Evolutionary conservation across 2,888 invertebrate genomes (phyloP), one percentile per base, ranked within the genome.

Genomic region (Chloroclystis v-ata): DNA sequence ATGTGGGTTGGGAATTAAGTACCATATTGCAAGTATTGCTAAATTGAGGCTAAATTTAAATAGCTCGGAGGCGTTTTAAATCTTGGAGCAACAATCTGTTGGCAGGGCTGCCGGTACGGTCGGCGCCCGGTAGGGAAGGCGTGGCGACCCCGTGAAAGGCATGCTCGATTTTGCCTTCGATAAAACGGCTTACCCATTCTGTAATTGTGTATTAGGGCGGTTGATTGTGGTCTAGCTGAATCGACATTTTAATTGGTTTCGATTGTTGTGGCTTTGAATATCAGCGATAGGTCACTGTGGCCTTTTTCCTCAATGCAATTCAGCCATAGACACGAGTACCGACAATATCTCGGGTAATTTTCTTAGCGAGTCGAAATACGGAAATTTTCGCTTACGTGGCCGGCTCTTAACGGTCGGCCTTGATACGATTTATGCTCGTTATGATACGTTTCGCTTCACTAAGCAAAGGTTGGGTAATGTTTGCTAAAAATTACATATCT

Each of bases 71-170:
- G 54, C 62, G 57, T 57, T 56, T 53, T 53, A 25, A 61, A 61
- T 54, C 52, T 49, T 59, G 33, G 54, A 60, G 59, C 65, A 67
- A 67, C 61, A 52, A 55, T 43, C 58, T 54, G 63, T 64, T 62
- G 60, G 45, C 41, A 30, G 48, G 46, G 41, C 46, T 35, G 39
- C 40, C 25, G 40, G 59, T 60, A 32, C 28, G 11, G 69, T 65
- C 28, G 30, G 71, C 65, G 73, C 71, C 67, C 65, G 67, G 66
- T 68, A 65, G 78, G 67, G 66, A 67, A 65, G 78, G 76, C 68
- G 74, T 69, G 74, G 59, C 59, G 71, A 67, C 69, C 59, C 70
- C 63, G 83, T 76, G 81, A 82, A 83, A 82, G 82, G 82, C 72
- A 68, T 68, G 65, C 56, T 69, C 67, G 75, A 78, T 78, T 71